Conservation (phyloP, 1,140 invertebrate genomes). For the Sitobion miscanthi region DNA sequence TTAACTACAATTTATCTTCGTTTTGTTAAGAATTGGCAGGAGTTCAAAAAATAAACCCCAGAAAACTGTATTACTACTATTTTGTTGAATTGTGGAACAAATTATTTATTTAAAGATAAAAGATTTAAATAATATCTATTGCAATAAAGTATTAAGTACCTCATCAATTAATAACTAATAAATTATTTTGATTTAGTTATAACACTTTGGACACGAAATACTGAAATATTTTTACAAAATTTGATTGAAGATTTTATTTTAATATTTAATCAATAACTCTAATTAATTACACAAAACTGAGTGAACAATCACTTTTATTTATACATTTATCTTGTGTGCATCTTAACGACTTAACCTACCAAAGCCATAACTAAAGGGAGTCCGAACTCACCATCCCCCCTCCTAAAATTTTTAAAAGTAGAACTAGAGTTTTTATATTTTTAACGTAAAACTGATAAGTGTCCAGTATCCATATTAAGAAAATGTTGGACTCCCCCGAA, state of each 20-base stretch:
- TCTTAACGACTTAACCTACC: no score
- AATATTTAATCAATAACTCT: not conserved
- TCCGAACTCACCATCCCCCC: no score
- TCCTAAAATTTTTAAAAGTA: no score
- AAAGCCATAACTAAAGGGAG: no score
- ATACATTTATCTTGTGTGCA: no score
- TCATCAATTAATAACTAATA: not conserved
- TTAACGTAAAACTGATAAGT: no score
- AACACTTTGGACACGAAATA: not conserved
- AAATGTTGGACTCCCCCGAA: no score
- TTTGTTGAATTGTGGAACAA: not conserved
- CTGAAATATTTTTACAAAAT: not conserved
- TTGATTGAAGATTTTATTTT: not conserved
- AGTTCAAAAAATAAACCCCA: not conserved
- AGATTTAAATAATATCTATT: no score
- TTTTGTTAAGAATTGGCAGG: constrained; percentile 4
- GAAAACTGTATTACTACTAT: not conserved
- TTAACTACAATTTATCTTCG: not conserved
- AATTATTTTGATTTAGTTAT: not conserved
- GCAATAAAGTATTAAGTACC: not conserved
- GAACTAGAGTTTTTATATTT: no score
- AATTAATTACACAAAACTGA: not conserved
- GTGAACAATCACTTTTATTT: no score
- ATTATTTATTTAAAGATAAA: not conserved
- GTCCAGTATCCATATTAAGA: no score